Conservation (phyloP, 2,888 invertebrate genomes). For the Drosophila antonietae region DNA sequence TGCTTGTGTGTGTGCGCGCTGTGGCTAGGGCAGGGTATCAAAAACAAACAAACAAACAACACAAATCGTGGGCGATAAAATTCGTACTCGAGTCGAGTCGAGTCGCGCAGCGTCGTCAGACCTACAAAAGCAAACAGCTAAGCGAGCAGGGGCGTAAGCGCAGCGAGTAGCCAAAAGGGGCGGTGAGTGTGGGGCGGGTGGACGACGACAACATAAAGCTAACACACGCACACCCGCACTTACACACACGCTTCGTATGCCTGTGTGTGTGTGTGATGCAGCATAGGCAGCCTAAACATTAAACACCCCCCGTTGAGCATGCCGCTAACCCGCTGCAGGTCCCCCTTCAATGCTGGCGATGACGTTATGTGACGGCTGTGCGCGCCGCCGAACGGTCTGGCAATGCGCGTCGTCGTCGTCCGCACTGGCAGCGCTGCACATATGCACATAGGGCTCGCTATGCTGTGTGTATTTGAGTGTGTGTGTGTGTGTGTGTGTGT, state of each 20-base stretch:
- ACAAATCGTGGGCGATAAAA: constrained; percentile 74
- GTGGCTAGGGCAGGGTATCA: constrained; percentile 62
- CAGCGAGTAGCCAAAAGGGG: background rate
- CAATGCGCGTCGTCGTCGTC: constrained; percentile 45
- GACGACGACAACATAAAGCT: background rate
- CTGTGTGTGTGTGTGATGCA: constrained; percentile 2
- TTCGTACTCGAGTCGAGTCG: constrained; percentile 54
- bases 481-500: constrained; percentile 31
- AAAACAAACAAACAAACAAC: constrained; percentile 62
- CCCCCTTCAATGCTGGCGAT: constrained; percentile 49
- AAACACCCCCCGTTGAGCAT: constrained; percentile 18
- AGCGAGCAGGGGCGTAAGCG: constrained; percentile 21
- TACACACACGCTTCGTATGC: background rate
- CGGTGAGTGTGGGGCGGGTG: background rate
- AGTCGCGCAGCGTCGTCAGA: constrained; percentile 38
- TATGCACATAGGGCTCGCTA: constrained; percentile 28
- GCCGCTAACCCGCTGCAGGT: constrained; percentile 20
- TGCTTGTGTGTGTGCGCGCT: constrained; percentile 24
- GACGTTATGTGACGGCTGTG: constrained; percentile 67
- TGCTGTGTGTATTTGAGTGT: background rate
- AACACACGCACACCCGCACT: constrained; percentile 1
- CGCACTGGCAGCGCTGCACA: constrained; percentile 38
- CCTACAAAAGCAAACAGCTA: constrained; percentile 23
- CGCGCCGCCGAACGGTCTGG: constrained; percentile 73
- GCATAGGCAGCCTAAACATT: constrained; percentile 14